These are phyloP conservation scores for Drosophila engyochracea DNA, from an alignment of 2,888 invertebrate genomes.

Conservation along the genomic window DNA sequence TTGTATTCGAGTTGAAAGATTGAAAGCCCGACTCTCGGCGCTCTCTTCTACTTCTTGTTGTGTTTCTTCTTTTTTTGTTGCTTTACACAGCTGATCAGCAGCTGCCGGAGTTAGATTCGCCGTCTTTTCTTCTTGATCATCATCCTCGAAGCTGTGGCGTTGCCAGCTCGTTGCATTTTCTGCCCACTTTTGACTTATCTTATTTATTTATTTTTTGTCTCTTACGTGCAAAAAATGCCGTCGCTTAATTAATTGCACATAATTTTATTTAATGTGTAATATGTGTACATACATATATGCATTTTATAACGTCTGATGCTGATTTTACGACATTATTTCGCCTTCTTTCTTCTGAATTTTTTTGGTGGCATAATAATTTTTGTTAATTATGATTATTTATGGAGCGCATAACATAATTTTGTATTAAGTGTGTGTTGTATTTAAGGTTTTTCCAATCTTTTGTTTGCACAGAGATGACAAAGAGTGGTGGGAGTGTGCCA, in stretches of 20 bases:
- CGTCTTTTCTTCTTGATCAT: background rate
- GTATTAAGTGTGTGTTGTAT: slow-evolving; percentile 36
- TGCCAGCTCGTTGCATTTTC: slow-evolving; percentile 44
- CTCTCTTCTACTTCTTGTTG: slow-evolving; percentile 23
- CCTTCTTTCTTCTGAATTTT: slow-evolving; percentile 8
- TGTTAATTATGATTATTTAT: slow-evolving; percentile 58
- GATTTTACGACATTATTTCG: slow-evolving; percentile 16
- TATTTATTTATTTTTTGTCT: slow-evolving; percentile 1
- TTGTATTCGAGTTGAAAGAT: slow-evolving; percentile 30
- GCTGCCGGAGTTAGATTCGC: slow-evolving; percentile 42
- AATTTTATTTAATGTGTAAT: slow-evolving; percentile 30
- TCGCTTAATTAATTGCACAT: slow-evolving; percentile 9
- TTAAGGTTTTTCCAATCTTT: slow-evolving; percentile 28
- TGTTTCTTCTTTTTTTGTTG: slow-evolving; percentile 13
- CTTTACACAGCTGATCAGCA: slow-evolving; percentile 55
- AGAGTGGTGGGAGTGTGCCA: slow-evolving; percentile 23
- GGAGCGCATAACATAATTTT: slow-evolving; percentile 53
- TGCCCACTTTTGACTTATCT: slow-evolving; percentile 18
- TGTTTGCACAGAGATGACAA: slow-evolving; percentile 43
- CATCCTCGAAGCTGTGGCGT: slow-evolving; percentile 31
- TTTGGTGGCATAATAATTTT: slow-evolving; percentile 31
- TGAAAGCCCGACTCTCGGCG: slow-evolving; percentile 33
- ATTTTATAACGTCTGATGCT: slow-evolving; percentile 16
- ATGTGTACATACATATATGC: background rate
- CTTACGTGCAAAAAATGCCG: background rate